phyloP scores from a whole-genome alignment of 2,797 vertebrate genomes.

The Poecilia gillii region DNA sequence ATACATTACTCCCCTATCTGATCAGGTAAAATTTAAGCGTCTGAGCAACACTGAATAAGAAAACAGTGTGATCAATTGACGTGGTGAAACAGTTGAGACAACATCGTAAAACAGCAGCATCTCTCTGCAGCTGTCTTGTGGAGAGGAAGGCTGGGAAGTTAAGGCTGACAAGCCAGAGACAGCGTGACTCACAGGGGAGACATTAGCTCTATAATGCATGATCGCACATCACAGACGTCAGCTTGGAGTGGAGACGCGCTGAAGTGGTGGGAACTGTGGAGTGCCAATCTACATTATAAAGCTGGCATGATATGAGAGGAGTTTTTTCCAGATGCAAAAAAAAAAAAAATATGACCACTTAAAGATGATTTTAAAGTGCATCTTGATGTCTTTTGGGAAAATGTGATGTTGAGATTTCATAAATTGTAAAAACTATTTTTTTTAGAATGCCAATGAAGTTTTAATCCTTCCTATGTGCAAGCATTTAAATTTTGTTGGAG shows the following conservation, averaged over 20 bases:
- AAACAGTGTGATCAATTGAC: slow-evolving; percentile 28
- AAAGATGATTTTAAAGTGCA: slow-evolving; percentile 23
- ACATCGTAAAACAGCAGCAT: slow-evolving; percentile 40
- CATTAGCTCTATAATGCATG: slow-evolving; percentile 74
- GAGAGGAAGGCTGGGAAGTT: slow-evolving; percentile 64
- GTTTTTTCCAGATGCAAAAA: slow-evolving; percentile 17
- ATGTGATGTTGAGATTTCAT: slow-evolving; percentile 5
- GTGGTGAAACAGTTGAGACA: slow-evolving; percentile 2
- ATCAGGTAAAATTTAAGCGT: not conserved
- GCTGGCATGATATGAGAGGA: slow-evolving; percentile 42
- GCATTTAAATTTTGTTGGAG: not conserved
- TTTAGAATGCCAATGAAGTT: not conserved
- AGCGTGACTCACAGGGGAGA: slow-evolving; percentile 75
- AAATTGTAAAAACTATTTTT: not conserved
- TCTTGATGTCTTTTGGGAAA: slow-evolving; percentile 4
- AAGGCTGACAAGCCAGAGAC: slow-evolving; percentile 67
- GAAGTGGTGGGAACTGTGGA: slow-evolving; percentile 56
- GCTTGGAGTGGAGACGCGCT: slow-evolving; percentile 51
- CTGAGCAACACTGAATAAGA: not conserved
- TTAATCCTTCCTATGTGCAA: not conserved
- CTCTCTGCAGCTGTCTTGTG: slow-evolving; percentile 53
- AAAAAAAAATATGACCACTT: not conserved
- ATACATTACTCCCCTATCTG: slow-evolving; percentile 17
- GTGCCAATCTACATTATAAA: slow-evolving; percentile 42
- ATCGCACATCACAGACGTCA: slow-evolving; percentile 68